Evolutionary conservation across 1,140 invertebrate genomes (phyloP), one percentile per base, ranked within the genome.

Genomic region (Rhagoletis pomonella): DNA sequence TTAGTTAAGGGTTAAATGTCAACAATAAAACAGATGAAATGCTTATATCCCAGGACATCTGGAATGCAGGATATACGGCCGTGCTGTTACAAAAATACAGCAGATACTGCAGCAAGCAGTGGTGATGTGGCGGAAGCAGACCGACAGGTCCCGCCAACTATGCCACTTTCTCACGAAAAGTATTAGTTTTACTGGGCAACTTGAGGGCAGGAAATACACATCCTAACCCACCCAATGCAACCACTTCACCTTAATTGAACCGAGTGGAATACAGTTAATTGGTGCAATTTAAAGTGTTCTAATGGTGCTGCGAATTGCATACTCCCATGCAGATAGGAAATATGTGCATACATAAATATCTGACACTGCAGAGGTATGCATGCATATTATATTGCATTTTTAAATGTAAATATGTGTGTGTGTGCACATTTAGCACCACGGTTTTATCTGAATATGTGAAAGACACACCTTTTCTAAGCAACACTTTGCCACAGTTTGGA

Each of bases 201-300:
- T 29, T 29, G 29, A 29, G 29, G 29, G 1, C 1, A 29, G 29
- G 29, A 29, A 29, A 29, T 29, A 29, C 29, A 29, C 29, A 29
- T 29, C 39, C 29, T 29, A 67, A 29, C 5, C 39, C n/a, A 6
- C 39, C 44, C 12, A 4, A 44, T 47, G 67, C 67, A 73, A 6
- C 6, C 42, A n/a, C 67, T 73, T 73, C 12, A 44, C 47, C 67
- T 73, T 73, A 42, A 73, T 73, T 73, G 42, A 73, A 73, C 10
- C 4, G 17, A 73, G 67, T 73, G 67, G 12, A 44, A 14, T 14
- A 6, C 42, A 47, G 44, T 73, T 73, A 73, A 73, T 73, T 73
- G 39, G 44, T 73, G 67, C 67, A 73, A 47, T 73, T 73, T 73
- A 73, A 73, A 47, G 67, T 73, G 42, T 73, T 17, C 5, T 73